Evolutionary conservation across 2,113 vertebrate genomes (phyloP).

Genomic region (Alces alces): DNA sequence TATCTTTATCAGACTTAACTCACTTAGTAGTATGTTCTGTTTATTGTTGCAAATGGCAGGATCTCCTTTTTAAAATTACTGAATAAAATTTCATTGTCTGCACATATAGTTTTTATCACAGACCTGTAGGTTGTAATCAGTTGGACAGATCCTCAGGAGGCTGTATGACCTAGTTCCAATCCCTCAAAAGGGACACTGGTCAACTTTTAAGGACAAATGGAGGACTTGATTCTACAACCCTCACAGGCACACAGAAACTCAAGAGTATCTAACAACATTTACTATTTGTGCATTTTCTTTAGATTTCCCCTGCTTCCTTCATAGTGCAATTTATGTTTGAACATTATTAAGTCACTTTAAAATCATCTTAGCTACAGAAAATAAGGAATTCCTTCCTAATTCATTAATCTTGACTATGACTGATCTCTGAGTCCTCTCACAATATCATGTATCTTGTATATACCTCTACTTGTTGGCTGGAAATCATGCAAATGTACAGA

Average conservation of each 20-base stretch:
- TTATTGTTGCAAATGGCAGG: background rate
- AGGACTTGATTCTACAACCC: no score
- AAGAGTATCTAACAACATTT: no score
- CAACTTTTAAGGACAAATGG: background rate
- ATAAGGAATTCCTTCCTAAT: background rate
- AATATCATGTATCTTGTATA: background rate
- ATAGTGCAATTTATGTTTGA: background rate
- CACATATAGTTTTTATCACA: no score
- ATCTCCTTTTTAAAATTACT: background rate
- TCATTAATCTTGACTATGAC: background rate
- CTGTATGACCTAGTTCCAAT: no score
- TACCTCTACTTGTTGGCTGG: background rate
- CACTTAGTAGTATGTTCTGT: background rate
- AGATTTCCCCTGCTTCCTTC: background rate
- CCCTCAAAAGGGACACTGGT: background rate
- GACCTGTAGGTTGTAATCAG: background rate
- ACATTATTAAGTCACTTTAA: background rate
- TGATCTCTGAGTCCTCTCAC: background rate
- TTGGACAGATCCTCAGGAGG: background rate
- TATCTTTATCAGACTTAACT: background rate
- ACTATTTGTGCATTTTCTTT: background rate
- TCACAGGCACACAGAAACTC: background rate
- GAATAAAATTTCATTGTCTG: background rate
- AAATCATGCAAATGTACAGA: background rate
- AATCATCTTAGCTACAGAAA: background rate